A percentile compares a stretch with the other conserved stretches of the same genome.
phyloP scores from a whole-genome alignment of 2,113 vertebrate species.

The Podarcis raffonei region DNA sequence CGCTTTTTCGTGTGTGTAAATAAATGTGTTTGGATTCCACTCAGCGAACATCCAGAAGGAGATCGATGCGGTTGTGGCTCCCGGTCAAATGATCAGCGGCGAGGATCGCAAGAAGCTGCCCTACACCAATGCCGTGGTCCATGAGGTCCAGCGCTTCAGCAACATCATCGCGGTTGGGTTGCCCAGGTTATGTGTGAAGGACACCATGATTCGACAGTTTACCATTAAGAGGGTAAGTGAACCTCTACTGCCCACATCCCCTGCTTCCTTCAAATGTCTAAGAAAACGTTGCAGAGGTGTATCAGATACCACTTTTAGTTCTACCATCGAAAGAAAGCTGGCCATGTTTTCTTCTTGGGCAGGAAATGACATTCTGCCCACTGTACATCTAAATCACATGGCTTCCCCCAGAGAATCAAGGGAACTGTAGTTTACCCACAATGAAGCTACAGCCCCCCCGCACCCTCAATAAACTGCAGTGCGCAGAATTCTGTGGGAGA shows the following conservation, averaged over 20 bases:
- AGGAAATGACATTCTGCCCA: too few species aligned
- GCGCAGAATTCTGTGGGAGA: too few species aligned
- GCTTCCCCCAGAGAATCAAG: too few species aligned
- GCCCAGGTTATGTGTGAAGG: constrained; percentile 40
- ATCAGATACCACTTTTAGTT: background rate
- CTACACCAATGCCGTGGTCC: constrained; percentile 48
- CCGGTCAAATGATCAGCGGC: constrained; percentile 32
- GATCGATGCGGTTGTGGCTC: constrained; percentile 52
- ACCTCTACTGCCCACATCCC: background rate
- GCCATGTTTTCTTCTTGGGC: background rate
- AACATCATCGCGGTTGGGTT: constrained; percentile 37
- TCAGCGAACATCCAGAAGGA: constrained; percentile 70
- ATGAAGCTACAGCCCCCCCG: too few species aligned
- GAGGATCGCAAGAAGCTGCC: constrained; percentile 32
- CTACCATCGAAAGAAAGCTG: background rate
- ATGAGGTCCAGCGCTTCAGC: constrained; percentile 65
- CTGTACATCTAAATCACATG: too few species aligned
- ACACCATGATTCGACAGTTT: constrained; percentile 41
- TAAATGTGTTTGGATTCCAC: constrained; percentile 1
- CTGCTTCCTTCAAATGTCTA: background rate
- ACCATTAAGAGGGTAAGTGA: constrained; percentile 54
- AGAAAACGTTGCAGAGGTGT: background rate
- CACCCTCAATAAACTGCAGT: too few species aligned
- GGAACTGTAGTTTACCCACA: too few species aligned
- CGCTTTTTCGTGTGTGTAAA: background rate